Conservation (phyloP, 92 coral and sea anemone genomes). For the Porites lobata region DNA sequence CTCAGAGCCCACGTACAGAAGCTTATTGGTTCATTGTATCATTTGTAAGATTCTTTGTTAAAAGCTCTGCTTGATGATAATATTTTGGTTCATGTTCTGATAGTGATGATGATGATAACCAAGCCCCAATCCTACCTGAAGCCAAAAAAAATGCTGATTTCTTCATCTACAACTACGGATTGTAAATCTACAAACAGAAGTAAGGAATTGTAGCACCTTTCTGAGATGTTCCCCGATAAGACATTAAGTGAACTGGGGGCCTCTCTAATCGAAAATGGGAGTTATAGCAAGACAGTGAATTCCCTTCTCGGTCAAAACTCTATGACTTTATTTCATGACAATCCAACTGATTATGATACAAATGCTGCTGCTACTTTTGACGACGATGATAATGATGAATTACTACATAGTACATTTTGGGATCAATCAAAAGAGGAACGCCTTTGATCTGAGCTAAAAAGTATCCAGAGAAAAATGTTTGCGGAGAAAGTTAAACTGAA, state of each 20-base stretch:
- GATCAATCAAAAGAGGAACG: slow-evolving; percentile 13
- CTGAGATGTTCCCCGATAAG: slow-evolving; percentile 53
- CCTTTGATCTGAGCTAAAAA: slow-evolving; percentile 25
- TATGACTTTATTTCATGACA: not conserved
- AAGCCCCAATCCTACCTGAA: slow-evolving; percentile 11
- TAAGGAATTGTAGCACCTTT: slow-evolving; percentile 38
- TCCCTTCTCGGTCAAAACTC: slow-evolving; percentile 24
- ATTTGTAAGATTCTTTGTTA: not conserved
- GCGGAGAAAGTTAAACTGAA: slow-evolving; percentile 54
- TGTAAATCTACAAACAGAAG: slow-evolving; percentile 12
- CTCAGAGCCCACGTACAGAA: not conserved
- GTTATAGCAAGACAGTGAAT: slow-evolving; percentile 40
- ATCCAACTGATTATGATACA: slow-evolving; percentile 7
- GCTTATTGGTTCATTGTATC: slow-evolving; percentile 3
- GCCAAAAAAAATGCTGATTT: not conserved
- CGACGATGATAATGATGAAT: slow-evolving; percentile 4
- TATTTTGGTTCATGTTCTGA: slow-evolving; percentile 10
- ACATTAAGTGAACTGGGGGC: slow-evolving; percentile 38
- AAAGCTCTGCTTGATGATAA: not conserved
- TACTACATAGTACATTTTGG: not conserved
- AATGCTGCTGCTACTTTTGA: not conserved
- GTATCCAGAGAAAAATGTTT: slow-evolving; percentile 30
- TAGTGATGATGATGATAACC: slow-evolving; percentile 2
- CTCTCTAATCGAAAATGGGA: slow-evolving; percentile 36
- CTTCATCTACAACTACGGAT: slow-evolving; percentile 1